These are phyloP conservation scores for Porites lutea DNA, from an alignment of 64 coral and sea anemone species.

Conservation along the genomic window DNA sequence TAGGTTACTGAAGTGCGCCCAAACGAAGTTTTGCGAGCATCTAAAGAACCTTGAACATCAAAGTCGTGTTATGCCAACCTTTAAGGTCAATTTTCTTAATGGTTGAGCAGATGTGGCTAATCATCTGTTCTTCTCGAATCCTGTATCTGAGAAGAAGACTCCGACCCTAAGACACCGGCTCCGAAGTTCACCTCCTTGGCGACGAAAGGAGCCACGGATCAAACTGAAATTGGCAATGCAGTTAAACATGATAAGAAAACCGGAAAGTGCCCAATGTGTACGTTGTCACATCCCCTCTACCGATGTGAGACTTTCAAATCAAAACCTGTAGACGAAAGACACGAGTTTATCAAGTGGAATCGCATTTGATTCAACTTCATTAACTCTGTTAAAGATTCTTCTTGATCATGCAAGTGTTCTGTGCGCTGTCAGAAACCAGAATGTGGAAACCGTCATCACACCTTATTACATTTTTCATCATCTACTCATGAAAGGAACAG, in stretches of 20 bases:
- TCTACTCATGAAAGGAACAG: not conserved
- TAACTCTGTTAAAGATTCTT: constrained; percentile 38
- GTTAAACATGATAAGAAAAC: not conserved
- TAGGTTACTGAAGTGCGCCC: constrained; percentile 19
- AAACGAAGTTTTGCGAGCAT: constrained; percentile 27
- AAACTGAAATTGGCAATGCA: not conserved
- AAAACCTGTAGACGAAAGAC: no score
- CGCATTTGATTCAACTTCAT: constrained; percentile 43
- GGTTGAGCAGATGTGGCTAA: constrained; percentile 32
- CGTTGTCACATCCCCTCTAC: constrained; percentile 6
- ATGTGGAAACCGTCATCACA: constrained; percentile 42
- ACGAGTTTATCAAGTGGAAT: constrained; percentile 28
- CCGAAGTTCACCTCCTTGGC: not conserved
- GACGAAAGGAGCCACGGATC: not conserved
- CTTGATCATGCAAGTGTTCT: constrained; percentile 29
- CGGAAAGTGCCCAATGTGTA: constrained; percentile 11
- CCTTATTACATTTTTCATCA: constrained; percentile 26
- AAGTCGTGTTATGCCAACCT: constrained; percentile 1
- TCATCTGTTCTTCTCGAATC: constrained; percentile 27
- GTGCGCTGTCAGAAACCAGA: constrained; percentile 14
- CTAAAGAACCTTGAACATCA: not conserved
- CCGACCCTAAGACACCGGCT: no score
- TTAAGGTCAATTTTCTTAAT: constrained; percentile 32
- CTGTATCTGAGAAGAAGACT: no score
- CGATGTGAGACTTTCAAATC: no score